A percentile compares a stretch with the other conserved stretches of the same genome.
Conservation (phyloP, 2,888 invertebrate genomes). For the Corbicula japonica region DNA sequence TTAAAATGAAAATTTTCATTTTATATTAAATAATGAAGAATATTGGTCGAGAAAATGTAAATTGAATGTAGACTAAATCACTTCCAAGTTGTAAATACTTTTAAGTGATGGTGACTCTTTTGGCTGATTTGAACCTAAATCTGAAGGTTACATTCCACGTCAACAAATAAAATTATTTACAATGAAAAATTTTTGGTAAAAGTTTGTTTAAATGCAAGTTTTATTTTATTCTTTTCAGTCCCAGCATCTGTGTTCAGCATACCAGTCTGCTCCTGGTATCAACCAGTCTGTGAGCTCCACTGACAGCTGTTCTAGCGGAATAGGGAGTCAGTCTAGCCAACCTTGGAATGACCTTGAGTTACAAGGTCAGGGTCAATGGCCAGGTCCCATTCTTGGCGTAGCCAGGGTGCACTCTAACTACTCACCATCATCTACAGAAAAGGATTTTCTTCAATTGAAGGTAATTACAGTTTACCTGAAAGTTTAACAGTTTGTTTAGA, state of each 20-base stretch:
- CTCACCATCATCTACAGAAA: conserved; percentile 69
- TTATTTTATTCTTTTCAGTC: conserved; percentile 59
- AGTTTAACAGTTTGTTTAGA: background rate
- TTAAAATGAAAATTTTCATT: too few relatives aligned
- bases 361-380: conserved; percentile 46
- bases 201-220: too few relatives aligned
- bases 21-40: too few relatives aligned
- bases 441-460: conserved; percentile 68
- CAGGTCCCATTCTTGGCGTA: conserved; percentile 44
- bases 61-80: too few relatives aligned
- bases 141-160: too few relatives aligned
- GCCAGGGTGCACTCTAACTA: conserved; percentile 77
- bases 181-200: too few relatives aligned
- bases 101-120: too few relatives aligned
- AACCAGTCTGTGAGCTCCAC: conserved; percentile 70
- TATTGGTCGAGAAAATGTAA: too few relatives aligned
- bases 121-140: too few relatives aligned
- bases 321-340: conserved; percentile 63
- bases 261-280: conserved; percentile 63
- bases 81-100: too few relatives aligned
- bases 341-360: conserved; percentile 46
- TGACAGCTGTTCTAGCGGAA: conserved; percentile 71
- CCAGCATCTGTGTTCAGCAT: conserved; percentile 64
- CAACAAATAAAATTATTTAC: too few relatives aligned
- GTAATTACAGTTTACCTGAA: too few relatives aligned